Conservation (phyloP, 2,888 invertebrate species). For the Tetragonula carbonaria region DNA sequence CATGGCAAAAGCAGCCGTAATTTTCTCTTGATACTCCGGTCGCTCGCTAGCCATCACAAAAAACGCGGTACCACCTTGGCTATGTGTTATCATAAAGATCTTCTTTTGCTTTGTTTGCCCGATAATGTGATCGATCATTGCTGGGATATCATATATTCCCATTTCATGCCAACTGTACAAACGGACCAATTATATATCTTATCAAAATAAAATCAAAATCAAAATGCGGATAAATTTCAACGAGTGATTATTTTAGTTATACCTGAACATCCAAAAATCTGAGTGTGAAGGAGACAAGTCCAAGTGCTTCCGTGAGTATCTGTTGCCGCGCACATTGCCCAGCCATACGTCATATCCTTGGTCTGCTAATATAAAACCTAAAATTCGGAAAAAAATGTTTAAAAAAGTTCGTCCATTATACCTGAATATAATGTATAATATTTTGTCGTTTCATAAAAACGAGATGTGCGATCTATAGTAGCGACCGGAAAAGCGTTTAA, state of each 20-base stretch:
- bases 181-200: neutral
- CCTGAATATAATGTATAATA: too few relatives aligned
- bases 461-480: neutral
- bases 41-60: constrained; percentile 88
- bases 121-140: constrained; percentile 91
- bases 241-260: neutral
- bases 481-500: too few relatives aligned
- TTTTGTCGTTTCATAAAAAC: neutral
- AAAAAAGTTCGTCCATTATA: too few relatives aligned
- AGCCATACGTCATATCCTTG: constrained; percentile 92
- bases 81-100: constrained; percentile 92
- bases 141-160: constrained; percentile 91
- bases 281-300: constrained; percentile 83
- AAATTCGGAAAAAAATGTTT: neutral
- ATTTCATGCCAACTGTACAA: constrained; percentile 93
- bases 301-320: constrained; percentile 87
- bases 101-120: constrained; percentile 85
- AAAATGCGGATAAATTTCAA: neutral
- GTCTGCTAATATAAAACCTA: constrained; percentile 86
- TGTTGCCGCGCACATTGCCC: constrained; percentile 91
- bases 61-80: constrained; percentile 90
- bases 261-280: constrained; percentile 87
- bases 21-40: constrained; percentile 89
- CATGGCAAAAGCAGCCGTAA: constrained; percentile 88
- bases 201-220: neutral